Percentiles rank a stretch among this genome's conserved stretches.
Conservation (phyloP, 2,888 invertebrate species). For the Rhingia rostrata region DNA sequence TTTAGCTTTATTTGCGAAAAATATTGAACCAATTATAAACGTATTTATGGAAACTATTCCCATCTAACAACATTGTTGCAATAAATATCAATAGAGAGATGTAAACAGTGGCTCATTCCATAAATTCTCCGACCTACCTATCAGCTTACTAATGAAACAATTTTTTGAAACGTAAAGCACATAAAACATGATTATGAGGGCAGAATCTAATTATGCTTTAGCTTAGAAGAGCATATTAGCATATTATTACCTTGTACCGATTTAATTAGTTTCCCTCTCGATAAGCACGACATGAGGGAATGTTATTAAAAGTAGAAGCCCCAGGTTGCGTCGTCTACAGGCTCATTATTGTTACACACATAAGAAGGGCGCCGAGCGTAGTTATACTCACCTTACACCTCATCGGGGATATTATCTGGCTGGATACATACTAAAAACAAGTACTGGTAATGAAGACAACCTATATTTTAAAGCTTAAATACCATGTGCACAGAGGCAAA, state of each 20-base stretch:
- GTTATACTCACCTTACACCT: constrained; percentile 40
- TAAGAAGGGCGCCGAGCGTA: constrained; percentile 37
- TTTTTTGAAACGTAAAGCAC: background rate
- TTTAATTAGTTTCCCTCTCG: constrained; percentile 47
- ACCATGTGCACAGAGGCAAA: constrained; percentile 14
- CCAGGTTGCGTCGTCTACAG: background rate
- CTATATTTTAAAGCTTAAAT: background rate
- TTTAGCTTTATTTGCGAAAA: too few relatives aligned
- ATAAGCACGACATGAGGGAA: constrained; percentile 35
- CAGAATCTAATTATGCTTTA: constrained; percentile 36
- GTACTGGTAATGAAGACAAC: background rate
- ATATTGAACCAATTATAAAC: too few relatives aligned
- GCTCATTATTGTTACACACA: constrained; percentile 38
- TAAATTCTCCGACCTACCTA: too few relatives aligned
- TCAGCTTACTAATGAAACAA: too few relatives aligned
- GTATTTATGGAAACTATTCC: too few relatives aligned
- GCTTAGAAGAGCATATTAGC: constrained; percentile 44
- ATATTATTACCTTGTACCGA: constrained; percentile 36
- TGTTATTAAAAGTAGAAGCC: constrained; percentile 55
- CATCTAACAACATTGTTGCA: too few relatives aligned
- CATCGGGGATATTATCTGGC: background rate
- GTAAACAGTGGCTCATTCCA: too few relatives aligned
- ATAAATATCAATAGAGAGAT: too few relatives aligned
- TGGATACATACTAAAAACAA: constrained; percentile 4
- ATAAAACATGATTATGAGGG: background rate